phyloP scores from a whole-genome alignment of 2,797 vertebrate genomes.

The Pelodytes ibericus region DNA sequence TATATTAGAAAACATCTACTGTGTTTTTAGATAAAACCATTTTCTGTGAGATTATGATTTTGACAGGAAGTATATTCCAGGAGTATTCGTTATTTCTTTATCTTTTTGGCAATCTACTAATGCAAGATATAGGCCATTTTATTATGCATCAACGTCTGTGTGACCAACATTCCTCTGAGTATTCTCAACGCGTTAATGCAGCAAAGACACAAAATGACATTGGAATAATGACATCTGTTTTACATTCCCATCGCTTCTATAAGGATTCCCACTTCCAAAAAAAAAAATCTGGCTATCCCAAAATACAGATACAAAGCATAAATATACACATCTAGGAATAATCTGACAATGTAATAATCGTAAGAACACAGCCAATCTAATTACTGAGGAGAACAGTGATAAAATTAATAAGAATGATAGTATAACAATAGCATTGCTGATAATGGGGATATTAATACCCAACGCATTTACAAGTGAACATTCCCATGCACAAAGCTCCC shows the following conservation, averaged over 20 bases:
- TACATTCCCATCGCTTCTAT: not conserved
- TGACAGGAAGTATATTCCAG: too few species aligned
- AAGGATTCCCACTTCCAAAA: not conserved
- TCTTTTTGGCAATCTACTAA: too few species aligned
- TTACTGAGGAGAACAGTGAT: not conserved
- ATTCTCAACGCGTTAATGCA: too few species aligned
- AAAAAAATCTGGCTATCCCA: not conserved
- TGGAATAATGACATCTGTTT: not conserved
- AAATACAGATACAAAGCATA: not conserved
- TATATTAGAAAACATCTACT: too few species aligned
- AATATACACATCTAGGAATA: not conserved
- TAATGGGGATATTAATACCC: conserved; percentile 27
- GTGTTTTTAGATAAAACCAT: too few species aligned
- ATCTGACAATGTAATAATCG: not conserved
- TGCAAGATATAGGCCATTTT: too few species aligned
- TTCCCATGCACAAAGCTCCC: conserved; percentile 53
- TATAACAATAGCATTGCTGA: conserved; percentile 46
- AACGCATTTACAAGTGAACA: not conserved
- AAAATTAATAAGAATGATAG: conserved; percentile 17
- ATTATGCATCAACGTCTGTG: too few species aligned
- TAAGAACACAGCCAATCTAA: not conserved
- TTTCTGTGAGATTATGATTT: too few species aligned
- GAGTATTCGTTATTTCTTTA: too few species aligned
- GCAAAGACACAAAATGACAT: not conserved
- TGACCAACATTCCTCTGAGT: too few species aligned